Evolutionary conservation across 2,888 invertebrate species (phyloP), one percentile per base, ranked within the genome.

Genomic region (Diogma glabrata): DNA sequence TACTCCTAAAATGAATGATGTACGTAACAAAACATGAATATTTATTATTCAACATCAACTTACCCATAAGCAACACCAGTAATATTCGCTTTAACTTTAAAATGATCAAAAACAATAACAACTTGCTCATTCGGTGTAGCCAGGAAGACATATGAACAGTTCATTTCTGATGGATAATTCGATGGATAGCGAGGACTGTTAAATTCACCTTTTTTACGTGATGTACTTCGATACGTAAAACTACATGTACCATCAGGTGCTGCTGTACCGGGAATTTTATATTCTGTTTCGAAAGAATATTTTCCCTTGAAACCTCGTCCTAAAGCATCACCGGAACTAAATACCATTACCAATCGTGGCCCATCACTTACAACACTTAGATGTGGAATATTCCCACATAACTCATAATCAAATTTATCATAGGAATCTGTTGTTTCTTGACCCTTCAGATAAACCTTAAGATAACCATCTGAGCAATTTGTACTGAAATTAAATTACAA

Each of bases 111-210:
- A 54, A 91, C 85, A 57, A 92, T 78, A 54, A 87, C 86, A 63
- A 91, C 91, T 72, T 92, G 91, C 67, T 92, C 91, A 67, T 87
- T 87, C 56, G 85, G 82, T 58, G 84, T 84, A 51, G 88, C 88
- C 62, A 85, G 74, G 71, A 96, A 91, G 63, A 85, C 77, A 75
- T 90, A 97, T 55, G 91, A 88, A 76, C 96, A 96, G 74, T 90
- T 90, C 58, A 88, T 92, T 69, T 84, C 86, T 64, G 92, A 89
- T 57, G 95, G 95, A 76, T 97, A 97, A 74, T 92, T 90, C 65
- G 92, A 89, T 64, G 95, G 95, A 77, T 92, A 93, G 55, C 94
- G 82, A 19, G 95, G 95, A 50, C 94, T 94, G 73, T 96, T 96
- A 70, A 95, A 88, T 65, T 91, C 90, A 49, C 93, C 93, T 54